These are phyloP conservation scores for Parasteatoda tepidariorum DNA, from an alignment of 1,140 invertebrate genomes.

Conservation along the genomic window DNA sequence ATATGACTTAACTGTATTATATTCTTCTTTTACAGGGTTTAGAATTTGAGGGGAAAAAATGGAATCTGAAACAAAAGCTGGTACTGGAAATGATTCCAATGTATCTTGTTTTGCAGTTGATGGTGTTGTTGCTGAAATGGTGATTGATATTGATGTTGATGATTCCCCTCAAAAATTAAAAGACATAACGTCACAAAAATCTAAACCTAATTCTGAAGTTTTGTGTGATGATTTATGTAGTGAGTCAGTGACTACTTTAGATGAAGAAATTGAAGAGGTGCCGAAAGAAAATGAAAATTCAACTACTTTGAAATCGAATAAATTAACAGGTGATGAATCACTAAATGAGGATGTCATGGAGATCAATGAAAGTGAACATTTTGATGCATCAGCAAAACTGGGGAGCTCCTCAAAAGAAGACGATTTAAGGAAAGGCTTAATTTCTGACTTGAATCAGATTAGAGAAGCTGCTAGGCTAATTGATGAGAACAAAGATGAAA, in stretches of 20 bases:
- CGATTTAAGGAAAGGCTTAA: neutral
- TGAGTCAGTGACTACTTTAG: neutral
- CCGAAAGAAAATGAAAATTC: neutral
- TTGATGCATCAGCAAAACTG: no score
- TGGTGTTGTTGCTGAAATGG: conserved; percentile 40
- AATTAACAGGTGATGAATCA: neutral
- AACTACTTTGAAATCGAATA: neutral
- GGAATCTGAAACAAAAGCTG: no score
- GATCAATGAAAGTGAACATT: no score
- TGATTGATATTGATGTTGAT: conserved; percentile 36
- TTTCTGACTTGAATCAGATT: neutral
- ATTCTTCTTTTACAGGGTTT: no score
- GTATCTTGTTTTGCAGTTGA: conserved; percentile 17
- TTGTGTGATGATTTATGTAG: neutral
- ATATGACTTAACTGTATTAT: no score
- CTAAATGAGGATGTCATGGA: no score
- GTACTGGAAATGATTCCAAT: neutral
- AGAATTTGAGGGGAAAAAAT: no score
- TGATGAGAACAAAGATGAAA: neutral
- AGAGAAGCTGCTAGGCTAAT: neutral
- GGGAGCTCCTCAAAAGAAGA: no score
- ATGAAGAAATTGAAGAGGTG: neutral
- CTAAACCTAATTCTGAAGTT: neutral
- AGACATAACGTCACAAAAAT: neutral
- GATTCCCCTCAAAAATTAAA: neutral